Base-by-base conservation (phyloP, 2,888 invertebrate species). In the Taphrorychus bicolor region DNA sequence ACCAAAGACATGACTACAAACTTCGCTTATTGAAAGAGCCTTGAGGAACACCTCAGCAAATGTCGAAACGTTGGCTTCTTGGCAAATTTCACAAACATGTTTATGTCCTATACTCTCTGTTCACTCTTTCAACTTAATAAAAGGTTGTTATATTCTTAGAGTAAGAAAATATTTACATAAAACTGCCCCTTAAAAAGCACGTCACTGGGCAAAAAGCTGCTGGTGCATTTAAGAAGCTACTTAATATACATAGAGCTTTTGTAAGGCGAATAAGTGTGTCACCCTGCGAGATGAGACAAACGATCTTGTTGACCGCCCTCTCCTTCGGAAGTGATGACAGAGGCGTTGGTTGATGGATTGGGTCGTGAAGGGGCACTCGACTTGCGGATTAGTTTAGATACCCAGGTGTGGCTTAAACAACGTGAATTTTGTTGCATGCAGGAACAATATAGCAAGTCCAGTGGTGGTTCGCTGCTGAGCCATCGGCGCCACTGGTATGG, bases 351-450 rank as follows among this genome's bases (percentile, higher is more conserved):
- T 41, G 56, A 56, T 56, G 19, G 49, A 59, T 59, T 60, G 72
- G 69, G 68, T 71, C 78, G 78, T 79, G 78, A 70, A 76, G 70
- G 70, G 69, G 76, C 78, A 78, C 73, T 70, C 71, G 72, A 74
- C 70, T 59, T 52, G 60, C 71, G 76, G 78, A 78, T 78, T 77
- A 79, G 76, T 74, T 51, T 17, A 66, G 32, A 69, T 69, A 72
- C 75, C 78, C 79, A 79, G 78, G 79, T 79, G 78, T 78, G 19
- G 21, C 11, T 14, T 5, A 17, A 45, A 45, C 14, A 14, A 45
- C 2, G 14, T 45, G 16, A 16, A 14, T 45, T 45, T 45, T 45
- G n/a, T n/a, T n/a, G n/a, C n/a, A n/a, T n/a, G n/a, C n/a, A n/a
- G n/a, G n/a, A n/a, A n/a, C n/a, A n/a, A n/a, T n/a, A n/a, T n/a